phyloP scores from a whole-genome alignment of 2,113 vertebrate genomes.

The Nothobranchius furzeri region DNA sequence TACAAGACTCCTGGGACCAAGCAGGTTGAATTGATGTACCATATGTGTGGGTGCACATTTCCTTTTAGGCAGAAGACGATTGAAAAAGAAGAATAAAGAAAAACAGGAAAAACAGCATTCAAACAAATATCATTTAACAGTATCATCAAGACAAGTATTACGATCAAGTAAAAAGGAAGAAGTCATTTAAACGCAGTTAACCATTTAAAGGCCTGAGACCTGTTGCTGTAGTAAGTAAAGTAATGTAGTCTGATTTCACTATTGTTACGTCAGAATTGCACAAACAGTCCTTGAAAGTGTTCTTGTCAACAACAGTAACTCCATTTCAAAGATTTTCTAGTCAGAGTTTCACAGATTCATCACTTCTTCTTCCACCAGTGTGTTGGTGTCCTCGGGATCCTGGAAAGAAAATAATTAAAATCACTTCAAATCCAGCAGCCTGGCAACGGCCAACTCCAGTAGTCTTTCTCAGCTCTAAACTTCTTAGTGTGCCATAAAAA shows the following conservation, averaged over 20 bases:
- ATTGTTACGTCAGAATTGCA: not conserved
- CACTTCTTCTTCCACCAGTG: conserved; percentile 55
- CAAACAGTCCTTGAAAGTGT: not conserved
- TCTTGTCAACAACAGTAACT: conserved; percentile 28
- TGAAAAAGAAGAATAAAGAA: too few species aligned
- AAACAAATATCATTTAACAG: too few species aligned
- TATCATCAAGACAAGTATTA: too few species aligned
- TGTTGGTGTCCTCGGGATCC: conserved; percentile 59
- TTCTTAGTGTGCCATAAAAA: too few species aligned
- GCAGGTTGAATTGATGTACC: too few species aligned
- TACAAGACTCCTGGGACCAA: too few species aligned
- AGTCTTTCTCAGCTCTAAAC: not conserved
- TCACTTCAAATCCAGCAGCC: not conserved
- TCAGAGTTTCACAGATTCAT: conserved; percentile 42
- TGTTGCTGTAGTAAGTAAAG: too few species aligned
- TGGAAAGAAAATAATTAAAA: conserved; percentile 21
- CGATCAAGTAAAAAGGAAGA: too few species aligned
- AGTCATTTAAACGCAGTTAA: too few species aligned
- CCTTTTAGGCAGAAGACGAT: too few species aligned
- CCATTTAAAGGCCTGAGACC: not conserved
- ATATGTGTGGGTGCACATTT: too few species aligned
- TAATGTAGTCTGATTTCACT: not conserved
- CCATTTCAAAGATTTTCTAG: conserved; percentile 1
- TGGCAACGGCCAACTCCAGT: not conserved
- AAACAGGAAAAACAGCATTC: too few species aligned